Conservation (phyloP, 2,888 invertebrate genomes). For the Drosophila ezoana region DNA sequence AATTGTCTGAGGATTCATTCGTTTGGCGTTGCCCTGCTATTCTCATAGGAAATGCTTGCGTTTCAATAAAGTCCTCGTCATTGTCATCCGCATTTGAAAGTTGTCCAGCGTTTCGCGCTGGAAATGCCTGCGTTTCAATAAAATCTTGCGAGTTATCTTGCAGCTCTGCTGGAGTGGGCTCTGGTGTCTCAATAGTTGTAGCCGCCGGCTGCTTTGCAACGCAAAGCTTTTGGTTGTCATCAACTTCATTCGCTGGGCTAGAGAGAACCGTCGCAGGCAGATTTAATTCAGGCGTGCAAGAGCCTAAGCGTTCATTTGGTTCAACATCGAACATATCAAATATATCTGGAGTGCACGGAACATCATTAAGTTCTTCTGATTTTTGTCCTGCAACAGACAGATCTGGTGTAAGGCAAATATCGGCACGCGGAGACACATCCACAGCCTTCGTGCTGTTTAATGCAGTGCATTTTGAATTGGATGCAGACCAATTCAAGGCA, state of each 20-base stretch:
- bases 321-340: slow-evolving; percentile 34
- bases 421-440: not conserved
- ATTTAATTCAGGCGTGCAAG: slow-evolving; percentile 5
- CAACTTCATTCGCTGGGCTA: not conserved
- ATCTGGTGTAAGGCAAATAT: slow-evolving; percentile 49
- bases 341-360: slow-evolving; percentile 60
- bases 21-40: not conserved
- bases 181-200: slow-evolving; percentile 48
- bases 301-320: not conserved
- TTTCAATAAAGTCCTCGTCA: slow-evolving; percentile 11
- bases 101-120: slow-evolving; percentile 1
- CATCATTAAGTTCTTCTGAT: not conserved
- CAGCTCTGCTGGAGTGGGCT: slow-evolving; percentile 17
- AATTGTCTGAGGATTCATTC: not conserved
- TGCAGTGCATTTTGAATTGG: slow-evolving; percentile 51
- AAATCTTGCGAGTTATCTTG: slow-evolving; percentile 25
- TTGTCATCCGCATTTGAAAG: not conserved
- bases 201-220: slow-evolving; percentile 25
- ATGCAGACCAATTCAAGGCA: slow-evolving; percentile 56
- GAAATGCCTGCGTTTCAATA: slow-evolving; percentile 35
- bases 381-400: slow-evolving; percentile 13
- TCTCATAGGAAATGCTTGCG: not conserved
- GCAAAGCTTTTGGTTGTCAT: slow-evolving; percentile 16
- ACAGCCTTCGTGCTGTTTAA: slow-evolving; percentile 54
- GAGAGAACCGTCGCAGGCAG: slow-evolving; percentile 3